A percentile compares a stretch with the other conserved stretches of the same genome.
Evolutionary conservation across 2,888 invertebrate genomes (phyloP).

Genomic region (Limnephilus rhombicus): DNA sequence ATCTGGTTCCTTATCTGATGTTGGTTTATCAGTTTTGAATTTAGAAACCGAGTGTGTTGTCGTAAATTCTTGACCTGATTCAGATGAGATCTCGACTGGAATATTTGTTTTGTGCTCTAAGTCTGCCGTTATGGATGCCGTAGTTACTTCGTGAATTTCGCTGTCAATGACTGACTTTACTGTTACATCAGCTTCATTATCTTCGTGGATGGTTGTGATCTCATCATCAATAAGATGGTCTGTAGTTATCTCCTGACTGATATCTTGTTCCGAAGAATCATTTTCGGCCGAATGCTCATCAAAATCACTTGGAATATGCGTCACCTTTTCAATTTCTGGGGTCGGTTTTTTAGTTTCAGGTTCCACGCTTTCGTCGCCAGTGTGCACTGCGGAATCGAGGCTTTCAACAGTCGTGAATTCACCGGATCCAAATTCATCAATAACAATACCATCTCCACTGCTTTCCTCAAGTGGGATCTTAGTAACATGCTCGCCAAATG

Average conservation of each 20-base stretch:
- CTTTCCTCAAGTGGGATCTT: background rate
- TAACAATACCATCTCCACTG: conserved; percentile 42
- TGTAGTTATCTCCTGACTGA: background rate
- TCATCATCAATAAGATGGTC: background rate
- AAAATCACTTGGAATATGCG: background rate
- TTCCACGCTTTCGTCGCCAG: conserved; percentile 11
- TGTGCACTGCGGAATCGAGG: background rate
- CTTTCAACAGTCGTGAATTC: conserved; percentile 21
- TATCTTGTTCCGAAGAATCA: background rate
- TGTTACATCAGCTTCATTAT: background rate
- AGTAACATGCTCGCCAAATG: background rate
- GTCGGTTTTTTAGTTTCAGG: conserved; percentile 35
- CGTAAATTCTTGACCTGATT: conserved; percentile 6
- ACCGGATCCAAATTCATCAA: background rate
- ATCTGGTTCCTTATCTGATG: background rate
- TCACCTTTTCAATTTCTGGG: conserved; percentile 17
- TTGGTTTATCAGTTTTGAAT: conserved; percentile 24
- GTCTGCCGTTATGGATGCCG: background rate
- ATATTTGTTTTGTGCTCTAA: conserved; percentile 15
- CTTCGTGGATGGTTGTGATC: too few relatives aligned
- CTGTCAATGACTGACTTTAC: background rate
- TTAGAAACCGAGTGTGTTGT: conserved; percentile 24
- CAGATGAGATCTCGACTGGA: background rate
- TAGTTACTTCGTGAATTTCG: background rate
- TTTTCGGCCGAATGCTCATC: background rate